Base-by-base conservation (phyloP, 1,140 invertebrate genomes). In the Caenorhabditis inopinata region DNA sequence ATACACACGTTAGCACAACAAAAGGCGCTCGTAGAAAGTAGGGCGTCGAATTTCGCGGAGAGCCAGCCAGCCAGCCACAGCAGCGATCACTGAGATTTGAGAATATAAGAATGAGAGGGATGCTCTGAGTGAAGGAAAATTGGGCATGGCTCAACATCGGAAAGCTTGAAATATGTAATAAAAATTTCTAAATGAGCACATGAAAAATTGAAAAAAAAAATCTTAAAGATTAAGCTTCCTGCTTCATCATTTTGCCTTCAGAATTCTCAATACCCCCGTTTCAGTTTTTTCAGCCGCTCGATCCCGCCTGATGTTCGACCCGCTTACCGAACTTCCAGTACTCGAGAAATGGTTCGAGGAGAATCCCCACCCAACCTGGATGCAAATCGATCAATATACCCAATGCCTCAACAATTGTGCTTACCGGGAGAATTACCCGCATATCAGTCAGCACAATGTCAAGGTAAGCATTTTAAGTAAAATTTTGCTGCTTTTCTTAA, bases 281-380 rank as follows among this genome's bases (percentile, higher is more conserved):
- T 68, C 23, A 68, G 58, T 68, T 6, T 68, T 68, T 68, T 68
- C 58, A 68, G 79, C 79, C 21, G 84, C 87, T 29, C 84, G 87
- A n/a, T 88, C 87, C 25, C 84, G 87, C n/a, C 82, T 87, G 21
- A 87, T 87, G 87, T 87, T 87, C 78, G 87, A 87, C 62, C 87
- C 87, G 16, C 77, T 87, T 29, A 85, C 80, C 32, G 87, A 87
- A 53, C 74, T 87, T 48, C 85, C 85, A 11, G 84, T 86, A 29
- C 83, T 86, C 16, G 85, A 86, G 79, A 78, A 82, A 16, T 86
- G 85, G 85, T 85, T 85, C 38, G 81, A 88, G 75, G 87, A 87
- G 35, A 87, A 87, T 78, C 87, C 87, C 1, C 87, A 87, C 80
- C 87, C 87, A 16, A 84, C 85, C 6, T 87, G 87, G 87, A 79